phyloP scores from a whole-genome alignment of 2,797 vertebrate genomes.

The Pipistrellus kuhlii region DNA sequence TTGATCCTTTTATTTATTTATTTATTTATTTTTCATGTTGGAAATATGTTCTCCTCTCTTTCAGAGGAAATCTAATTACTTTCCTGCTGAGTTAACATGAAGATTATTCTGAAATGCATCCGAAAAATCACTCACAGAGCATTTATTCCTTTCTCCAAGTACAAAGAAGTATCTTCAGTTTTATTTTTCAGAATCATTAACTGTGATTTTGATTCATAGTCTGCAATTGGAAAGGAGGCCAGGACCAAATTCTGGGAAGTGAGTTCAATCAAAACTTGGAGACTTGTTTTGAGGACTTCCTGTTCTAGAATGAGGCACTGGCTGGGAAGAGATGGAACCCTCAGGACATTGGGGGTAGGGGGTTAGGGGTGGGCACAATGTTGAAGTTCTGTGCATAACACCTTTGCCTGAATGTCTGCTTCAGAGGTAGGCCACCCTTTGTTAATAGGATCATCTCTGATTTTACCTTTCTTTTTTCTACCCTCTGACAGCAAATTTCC shows the following conservation, averaged over 20 bases:
- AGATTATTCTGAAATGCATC: constrained; percentile 54
- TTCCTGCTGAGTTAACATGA: constrained; percentile 44
- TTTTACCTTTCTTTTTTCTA: background rate
- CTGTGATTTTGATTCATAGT: constrained; percentile 65
- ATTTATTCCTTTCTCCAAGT: constrained; percentile 45
- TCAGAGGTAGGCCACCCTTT: background rate
- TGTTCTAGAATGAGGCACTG: background rate
- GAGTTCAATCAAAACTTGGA: constrained; percentile 54
- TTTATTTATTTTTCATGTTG: background rate
- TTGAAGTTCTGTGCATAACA: background rate
- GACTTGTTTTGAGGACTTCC: constrained; percentile 39
- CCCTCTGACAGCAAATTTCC: background rate
- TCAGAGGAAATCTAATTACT: constrained; percentile 69
- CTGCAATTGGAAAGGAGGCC: constrained; percentile 34
- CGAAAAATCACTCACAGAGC: background rate
- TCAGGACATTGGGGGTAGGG: background rate
- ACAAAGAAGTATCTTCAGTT: constrained; percentile 57
- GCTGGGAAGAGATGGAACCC: background rate
- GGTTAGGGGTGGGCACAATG: background rate
- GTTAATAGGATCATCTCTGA: background rate
- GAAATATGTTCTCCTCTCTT: constrained; percentile 51
- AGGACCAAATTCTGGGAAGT: constrained; percentile 68
- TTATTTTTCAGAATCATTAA: constrained; percentile 68
- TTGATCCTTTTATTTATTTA: background rate
- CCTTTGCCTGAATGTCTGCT: background rate